Evolutionary conservation across 2,113 vertebrate species (phyloP).

Genomic region (Setophaga petechia): DNA sequence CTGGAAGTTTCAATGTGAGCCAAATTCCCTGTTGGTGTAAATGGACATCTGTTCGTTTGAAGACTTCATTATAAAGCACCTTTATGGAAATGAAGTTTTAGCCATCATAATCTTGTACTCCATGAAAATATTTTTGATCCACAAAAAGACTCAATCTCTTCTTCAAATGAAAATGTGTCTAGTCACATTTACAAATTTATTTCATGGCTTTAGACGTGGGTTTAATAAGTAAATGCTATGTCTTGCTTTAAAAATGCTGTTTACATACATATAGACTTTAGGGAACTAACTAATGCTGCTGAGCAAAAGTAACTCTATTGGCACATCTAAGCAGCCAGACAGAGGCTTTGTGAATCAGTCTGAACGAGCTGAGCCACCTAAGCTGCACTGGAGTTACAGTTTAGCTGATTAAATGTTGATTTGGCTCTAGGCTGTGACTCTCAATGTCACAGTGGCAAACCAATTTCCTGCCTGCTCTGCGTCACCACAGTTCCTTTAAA

Average conservation of each 20-base stretch:
- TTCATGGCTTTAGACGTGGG: background rate
- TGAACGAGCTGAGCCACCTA: background rate
- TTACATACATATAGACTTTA: background rate
- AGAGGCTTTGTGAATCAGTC: background rate
- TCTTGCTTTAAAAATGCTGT: background rate
- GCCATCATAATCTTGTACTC: background rate
- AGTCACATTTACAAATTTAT: background rate
- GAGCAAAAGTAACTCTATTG: background rate
- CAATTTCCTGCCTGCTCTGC: background rate
- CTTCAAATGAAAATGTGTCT: background rate
- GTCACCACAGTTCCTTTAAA: background rate
- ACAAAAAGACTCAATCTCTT: background rate
- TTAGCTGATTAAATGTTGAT: slow-evolving; percentile 1
- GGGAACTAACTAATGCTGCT: background rate
- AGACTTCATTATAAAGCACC: background rate
- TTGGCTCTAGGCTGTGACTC: background rate
- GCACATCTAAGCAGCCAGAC: background rate
- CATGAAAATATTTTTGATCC: background rate
- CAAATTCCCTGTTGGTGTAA: background rate
- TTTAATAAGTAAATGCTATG: background rate
- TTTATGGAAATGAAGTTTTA: background rate
- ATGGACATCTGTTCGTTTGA: background rate
- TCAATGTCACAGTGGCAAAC: background rate
- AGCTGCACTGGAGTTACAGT: background rate
- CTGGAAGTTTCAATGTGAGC: background rate